Evolutionary conservation across 2,888 invertebrate species (phyloP), one percentile per base, ranked within the genome.

Genomic region (Apamea anceps): DNA sequence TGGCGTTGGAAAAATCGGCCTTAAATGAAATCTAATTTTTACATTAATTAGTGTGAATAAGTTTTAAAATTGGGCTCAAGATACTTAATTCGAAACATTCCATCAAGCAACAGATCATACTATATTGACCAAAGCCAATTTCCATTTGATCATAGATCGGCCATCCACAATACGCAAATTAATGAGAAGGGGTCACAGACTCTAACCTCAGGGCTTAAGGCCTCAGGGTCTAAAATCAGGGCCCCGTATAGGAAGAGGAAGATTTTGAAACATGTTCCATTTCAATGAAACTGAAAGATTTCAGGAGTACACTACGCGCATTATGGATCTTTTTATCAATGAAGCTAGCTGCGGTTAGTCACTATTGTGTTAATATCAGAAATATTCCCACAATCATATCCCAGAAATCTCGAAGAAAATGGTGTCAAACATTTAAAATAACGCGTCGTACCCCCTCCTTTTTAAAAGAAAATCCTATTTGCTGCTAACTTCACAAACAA

Each of bases 261-360:
- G 54, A 25, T 15, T n/a, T 28, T 48, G 57, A 65, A 65, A 83
- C 25, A 51, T 15, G 13, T 37, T 37, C 25, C 18, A 37, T 76
- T 48, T 75, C 18, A 57, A 32, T 65, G 15, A 79, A 82, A 79
- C 45, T 37, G 25, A 45, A 65, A 42, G 48, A 79, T 32, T 25
- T 12, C 63, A 8, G 21, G 18, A 57, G 25, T 28, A 15, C 13
- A 57, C 63, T 6, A 57, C 80, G 45, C 32, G 45, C 32, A n/a
- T 66, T 57, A 65, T 45, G 73, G 62, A 75, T 65, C 15, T 75
- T 75, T 73, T 15, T 54, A n/a, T 65, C 75, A 28, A 57, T 79
- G 37, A 79, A 79, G 65, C n/a, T 81, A 79, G 28, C 79, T 79
- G 37, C 45, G 77, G 79, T 79, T 82, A 82, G 83, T 82, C 25